These are phyloP conservation scores for Protaetia brevitarsis DNA, from an alignment of 1,140 invertebrate genomes.

Conservation along the genomic window DNA sequence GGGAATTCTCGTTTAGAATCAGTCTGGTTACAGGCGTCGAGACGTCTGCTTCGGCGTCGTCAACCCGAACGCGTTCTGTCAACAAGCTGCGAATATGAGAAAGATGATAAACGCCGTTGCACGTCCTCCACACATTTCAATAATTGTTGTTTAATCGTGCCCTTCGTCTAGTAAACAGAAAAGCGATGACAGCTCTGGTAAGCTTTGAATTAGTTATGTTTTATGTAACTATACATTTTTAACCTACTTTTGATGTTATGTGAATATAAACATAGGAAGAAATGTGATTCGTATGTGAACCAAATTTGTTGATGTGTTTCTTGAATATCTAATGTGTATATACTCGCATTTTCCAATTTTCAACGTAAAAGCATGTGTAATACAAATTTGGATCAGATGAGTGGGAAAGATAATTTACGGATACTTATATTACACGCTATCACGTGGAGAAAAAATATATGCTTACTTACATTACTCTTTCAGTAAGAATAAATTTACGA, in stretches of 20 bases:
- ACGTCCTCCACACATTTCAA: background rate
- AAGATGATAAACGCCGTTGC: background rate
- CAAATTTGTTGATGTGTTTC: background rate
- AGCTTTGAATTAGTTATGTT: background rate
- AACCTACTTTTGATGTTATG: background rate
- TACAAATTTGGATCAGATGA: no score
- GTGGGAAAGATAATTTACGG: no score
- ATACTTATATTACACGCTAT: no score
- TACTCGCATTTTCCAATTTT: no score
- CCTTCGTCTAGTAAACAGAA: background rate
- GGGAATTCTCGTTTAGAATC: background rate
- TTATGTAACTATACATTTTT: background rate
- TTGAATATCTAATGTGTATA: no score
- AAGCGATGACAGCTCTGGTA: background rate
- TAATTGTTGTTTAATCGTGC: background rate
- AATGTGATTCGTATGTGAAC: background rate
- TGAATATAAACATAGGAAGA: background rate
- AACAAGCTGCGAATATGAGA: background rate
- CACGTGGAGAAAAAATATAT: no score
- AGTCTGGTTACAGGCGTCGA: slow-evolving; percentile 9
- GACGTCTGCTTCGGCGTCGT: background rate
- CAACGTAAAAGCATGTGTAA: no score
- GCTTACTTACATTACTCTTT: no score
- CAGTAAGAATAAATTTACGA: no score
- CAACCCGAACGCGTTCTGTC: background rate